phyloP scores from a whole-genome alignment of 2,888 invertebrate genomes.

The Parochlus steinenii region DNA sequence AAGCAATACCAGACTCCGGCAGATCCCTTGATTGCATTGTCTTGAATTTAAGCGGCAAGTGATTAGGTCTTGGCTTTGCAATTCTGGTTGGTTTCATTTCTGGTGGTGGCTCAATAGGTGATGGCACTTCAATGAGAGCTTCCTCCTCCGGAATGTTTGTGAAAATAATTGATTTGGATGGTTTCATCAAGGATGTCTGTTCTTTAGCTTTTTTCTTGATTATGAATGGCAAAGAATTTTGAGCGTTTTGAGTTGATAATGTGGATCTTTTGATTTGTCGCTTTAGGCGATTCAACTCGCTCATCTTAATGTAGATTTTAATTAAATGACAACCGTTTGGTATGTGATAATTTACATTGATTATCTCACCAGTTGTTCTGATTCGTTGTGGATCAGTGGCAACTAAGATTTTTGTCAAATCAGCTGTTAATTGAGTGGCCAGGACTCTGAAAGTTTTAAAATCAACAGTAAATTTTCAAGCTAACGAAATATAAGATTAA shows the following conservation, averaged over 20 bases:
- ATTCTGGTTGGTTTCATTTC: neutral
- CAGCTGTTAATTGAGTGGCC: conserved; percentile 57
- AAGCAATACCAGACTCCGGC: conserved; percentile 27
- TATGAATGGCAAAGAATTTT: conserved; percentile 6
- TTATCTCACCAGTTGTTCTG: conserved; percentile 60
- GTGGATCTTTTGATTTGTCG: neutral
- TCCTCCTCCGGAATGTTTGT: conserved; percentile 72
- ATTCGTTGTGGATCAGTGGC: conserved; percentile 71
- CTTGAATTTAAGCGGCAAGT: conserved; percentile 40
- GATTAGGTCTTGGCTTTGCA: conserved; percentile 33
- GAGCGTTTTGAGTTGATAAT: conserved; percentile 5
- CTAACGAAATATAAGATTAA: neutral
- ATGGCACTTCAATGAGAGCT: conserved; percentile 17
- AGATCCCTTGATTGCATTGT: conserved; percentile 26
- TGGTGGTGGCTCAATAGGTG: conserved; percentile 14
- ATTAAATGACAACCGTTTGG: conserved; percentile 69
- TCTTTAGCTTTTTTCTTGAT: conserved; percentile 10
- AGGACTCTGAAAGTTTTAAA: conserved; percentile 44
- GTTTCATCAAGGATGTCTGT: conserved; percentile 42
- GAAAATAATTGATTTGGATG: conserved; percentile 64
- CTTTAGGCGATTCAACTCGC: conserved; percentile 3
- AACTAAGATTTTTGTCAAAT: conserved; percentile 60
- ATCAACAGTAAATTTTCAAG: conserved; percentile 8
- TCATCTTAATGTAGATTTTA: conserved; percentile 17
- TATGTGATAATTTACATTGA: conserved; percentile 48